Base-by-base conservation (phyloP, 2,113 vertebrate species). In the Clarias gariepinus region DNA sequence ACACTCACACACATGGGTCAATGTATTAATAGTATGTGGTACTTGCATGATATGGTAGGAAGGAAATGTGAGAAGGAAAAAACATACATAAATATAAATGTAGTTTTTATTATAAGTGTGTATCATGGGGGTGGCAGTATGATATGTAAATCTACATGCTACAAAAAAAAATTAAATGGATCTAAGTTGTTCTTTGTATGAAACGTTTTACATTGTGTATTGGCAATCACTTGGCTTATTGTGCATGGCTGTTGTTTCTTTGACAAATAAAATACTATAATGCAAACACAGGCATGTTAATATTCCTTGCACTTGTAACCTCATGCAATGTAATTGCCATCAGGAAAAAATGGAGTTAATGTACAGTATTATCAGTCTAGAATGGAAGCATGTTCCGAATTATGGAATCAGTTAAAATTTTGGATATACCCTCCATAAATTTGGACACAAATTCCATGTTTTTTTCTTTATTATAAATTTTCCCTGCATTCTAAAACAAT, bases 221-320 rank as follows among this genome's bases (percentile, higher is more conserved):
- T 28, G n/a, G 53, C n/a, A 78, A 57, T 2, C 25, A 30, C 3
- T 57, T 78, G 23, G 19, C 58, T 47, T 21, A 64, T 60, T n/a
- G 2, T 47, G 25, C 25, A n/a, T 9, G 21, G n/a, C 6, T 52
- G 10, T n/a, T 47, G 13, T 82, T 28, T 19, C 13, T 82, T n/a
- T 82, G 80, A 52, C 25, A 47, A 60, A 63, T 64, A 23, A 63
- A 47, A 52, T 82, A 64, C n/a, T 23, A 36, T 66, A 52, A 82
- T 52, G 12, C 60, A 52, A 52, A 64, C 21, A 80, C 9, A 33
- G 55, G 18, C 55, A 11, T 60, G 18, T 33, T 60, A 36, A 80
- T 80, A 60, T 33, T 21, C 21, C 57, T 10, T 6, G 18, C 16
- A 60, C 28, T 33, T 80, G 28, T 80, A 55, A 80, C 55, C 78